Evolutionary conservation across 2,888 invertebrate genomes (phyloP), one percentile per base, ranked within the genome.

Genomic region (Neoaliturus tenellus): DNA sequence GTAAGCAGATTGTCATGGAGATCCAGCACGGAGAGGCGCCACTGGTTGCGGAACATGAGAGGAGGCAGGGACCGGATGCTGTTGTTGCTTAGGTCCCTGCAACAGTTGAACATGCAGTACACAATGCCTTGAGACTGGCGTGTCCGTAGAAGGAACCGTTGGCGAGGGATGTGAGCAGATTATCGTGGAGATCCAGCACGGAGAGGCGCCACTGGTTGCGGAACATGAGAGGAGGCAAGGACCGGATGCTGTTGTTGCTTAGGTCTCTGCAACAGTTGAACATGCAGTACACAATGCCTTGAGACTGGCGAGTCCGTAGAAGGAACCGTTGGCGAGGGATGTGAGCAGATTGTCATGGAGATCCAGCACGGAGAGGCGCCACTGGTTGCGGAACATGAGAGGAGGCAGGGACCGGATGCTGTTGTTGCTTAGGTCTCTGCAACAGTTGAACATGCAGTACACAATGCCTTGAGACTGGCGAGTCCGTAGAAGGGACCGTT

Each of bases 391-490:
- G 87, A 91, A 91, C 58, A 88, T 87, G 28, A 89, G 88, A 6
- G 89, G 89, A 3, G 89, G 89, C 28, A 91, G 85, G 1, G 85
- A 71, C 8, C 86, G 85, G n/a, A 91, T 89, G 4, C 88, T 88
- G 87, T 91, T 91, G 85, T 90, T 88, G 82, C 89, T 90, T 39
- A 91, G 85, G 85, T 91, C 91, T 75, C 91, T 91, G 87, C 48
- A 88, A 88, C 73, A 35, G 4, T 25, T 6, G 8, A 39, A 12
- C 6, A 39, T 8, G 6, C 5, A 8, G 12, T 5, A 8, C 39
- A 71, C 91, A 91, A 85, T 35, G 89, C 89, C 17, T 88, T 88
- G n/a, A 90, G 84, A 81, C 87, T 88, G 33, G 88, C 85, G 25
- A 90, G 87, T 14, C 90, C 89, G 31, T 87, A 86, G 84, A 90